Conservation (phyloP, 2,888 invertebrate genomes). For the Hypsopygia costalis region DNA sequence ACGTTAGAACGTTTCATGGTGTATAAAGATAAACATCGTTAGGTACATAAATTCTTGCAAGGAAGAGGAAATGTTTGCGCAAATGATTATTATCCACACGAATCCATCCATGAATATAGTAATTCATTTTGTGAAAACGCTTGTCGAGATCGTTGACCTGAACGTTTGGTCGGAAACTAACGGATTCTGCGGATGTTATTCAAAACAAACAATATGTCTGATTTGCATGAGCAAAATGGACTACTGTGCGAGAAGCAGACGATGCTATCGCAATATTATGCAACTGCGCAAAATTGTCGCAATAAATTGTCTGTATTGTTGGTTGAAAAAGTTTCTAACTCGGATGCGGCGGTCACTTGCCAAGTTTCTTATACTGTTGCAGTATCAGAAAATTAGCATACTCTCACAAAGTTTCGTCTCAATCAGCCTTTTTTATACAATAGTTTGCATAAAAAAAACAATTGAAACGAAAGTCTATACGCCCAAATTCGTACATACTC, state of each 20-base stretch:
- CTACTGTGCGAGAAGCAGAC: conserved; percentile 21
- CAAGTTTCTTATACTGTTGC: conserved; percentile 34
- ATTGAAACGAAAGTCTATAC: too few species aligned
- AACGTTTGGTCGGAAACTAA: conserved; percentile 20
- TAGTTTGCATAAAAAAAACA: too few species aligned
- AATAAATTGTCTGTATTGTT: conserved; percentile 47
- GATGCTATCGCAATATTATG: conserved; percentile 28
- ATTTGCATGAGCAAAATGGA: conserved; percentile 37
- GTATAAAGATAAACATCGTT: too few species aligned
- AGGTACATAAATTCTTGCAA: background rate
- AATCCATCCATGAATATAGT: background rate
- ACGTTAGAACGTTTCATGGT: too few species aligned
- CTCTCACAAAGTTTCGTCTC: too few species aligned
- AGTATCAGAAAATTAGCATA: too few species aligned
- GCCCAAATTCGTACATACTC: too few species aligned
- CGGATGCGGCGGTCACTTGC: conserved; percentile 27
- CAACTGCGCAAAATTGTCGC: conserved; percentile 43
- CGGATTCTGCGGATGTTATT: conserved; percentile 32
- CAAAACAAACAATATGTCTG: conserved; percentile 37
- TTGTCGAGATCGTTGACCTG: conserved; percentile 5
- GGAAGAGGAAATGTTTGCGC: conserved; percentile 2
- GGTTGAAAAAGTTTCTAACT: conserved; percentile 57
- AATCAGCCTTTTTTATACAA: too few species aligned
- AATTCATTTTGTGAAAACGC: conserved; percentile 1
- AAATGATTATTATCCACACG: conserved; percentile 1